A percentile compares a stretch with the other conserved stretches of the same genome.
These are phyloP conservation scores for Perdita meconis DNA, from an alignment of 2,888 invertebrate species.

Conservation along the genomic window DNA sequence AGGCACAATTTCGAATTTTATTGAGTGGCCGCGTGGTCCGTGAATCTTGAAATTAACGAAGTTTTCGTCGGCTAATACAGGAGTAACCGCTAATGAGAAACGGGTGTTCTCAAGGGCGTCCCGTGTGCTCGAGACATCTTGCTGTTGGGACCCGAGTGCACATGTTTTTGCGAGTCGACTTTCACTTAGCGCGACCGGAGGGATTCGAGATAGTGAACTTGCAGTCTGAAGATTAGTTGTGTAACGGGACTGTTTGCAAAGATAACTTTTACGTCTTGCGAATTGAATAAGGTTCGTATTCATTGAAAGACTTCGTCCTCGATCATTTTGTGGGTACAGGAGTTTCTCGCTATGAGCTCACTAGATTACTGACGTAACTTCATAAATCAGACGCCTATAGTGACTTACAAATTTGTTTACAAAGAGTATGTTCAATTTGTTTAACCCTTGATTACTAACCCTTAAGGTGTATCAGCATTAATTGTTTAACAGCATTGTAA, in stretches of 20 bases:
- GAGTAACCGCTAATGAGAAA: slow-evolving; percentile 59
- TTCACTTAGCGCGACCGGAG: slow-evolving; percentile 31
- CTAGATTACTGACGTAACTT: too few relatives aligned
- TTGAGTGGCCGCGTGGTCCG: slow-evolving; percentile 1
- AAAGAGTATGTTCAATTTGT: too few relatives aligned
- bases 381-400: too few relatives aligned
- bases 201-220: slow-evolving; percentile 42
- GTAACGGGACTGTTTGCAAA: slow-evolving; percentile 19
- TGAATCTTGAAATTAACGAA: slow-evolving; percentile 31
- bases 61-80: slow-evolving; percentile 40
- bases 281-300: neutral
- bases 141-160: slow-evolving; percentile 46
- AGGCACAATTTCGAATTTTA: neutral
- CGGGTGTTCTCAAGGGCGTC: slow-evolving; percentile 44
- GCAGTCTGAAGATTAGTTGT: slow-evolving; percentile 2
- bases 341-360: too few relatives aligned
- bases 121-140: slow-evolving; percentile 52
- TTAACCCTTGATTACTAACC: too few relatives aligned
- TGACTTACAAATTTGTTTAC: too few relatives aligned
- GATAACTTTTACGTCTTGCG: neutral
- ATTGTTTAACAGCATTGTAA: too few relatives aligned
- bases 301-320: neutral
- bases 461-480: too few relatives aligned
- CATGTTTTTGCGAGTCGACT: slow-evolving; percentile 48
- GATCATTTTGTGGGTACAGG: too few relatives aligned